Base-by-base conservation (phyloP, 2,113 vertebrate species). In the Epinephelus cyanopodus region DNA sequence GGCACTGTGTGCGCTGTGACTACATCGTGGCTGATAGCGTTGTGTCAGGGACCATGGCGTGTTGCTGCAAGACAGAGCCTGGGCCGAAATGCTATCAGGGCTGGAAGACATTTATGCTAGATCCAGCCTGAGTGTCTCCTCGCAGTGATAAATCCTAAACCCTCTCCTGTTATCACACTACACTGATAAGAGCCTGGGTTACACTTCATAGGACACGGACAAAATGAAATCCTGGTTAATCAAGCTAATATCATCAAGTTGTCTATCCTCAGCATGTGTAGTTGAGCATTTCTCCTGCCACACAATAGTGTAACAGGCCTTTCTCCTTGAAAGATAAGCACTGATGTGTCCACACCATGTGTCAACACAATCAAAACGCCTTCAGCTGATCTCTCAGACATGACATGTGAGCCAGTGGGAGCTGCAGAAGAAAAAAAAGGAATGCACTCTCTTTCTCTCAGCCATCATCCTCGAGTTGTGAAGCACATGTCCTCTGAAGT, bases 1-100 rank as follows among this genome's bases (percentile, higher is more conserved):
- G 90, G 83, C 61, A 82, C 79, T 52, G 54, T 71, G 65, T 82
- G 65, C 72, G 63, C 74, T 76, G 69, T 71, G 86, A 76, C 72
- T 11, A 25, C 17, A 57, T 67, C 50, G 66, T 61, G 56, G 82
- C 84, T 82, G 86, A 90, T 74, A 77, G 57, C 33, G 10, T 77
- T 11, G 62, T 74, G 77, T 79, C 61, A 5, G 42, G 42, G 50
- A 52, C 18, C 3, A 2, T 19, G n/a, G 62, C 8, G 18, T 27
- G 72, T 74, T 84, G 61, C 69, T 78, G 75, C 50, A 83, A 83
- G 83, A 75, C 27, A 6, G 42, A 37, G 57, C 37, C 77, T 65
- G 25, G 56, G 64, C 57, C 60, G 82, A 85, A 80, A 75, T 50
- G 25, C 61, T 82, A 77, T 83, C 72, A 27, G 54, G 76, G 39